These are phyloP conservation scores for Alfaro cultratus DNA, from an alignment of 2,797 vertebrate species.

Conservation along the genomic window DNA sequence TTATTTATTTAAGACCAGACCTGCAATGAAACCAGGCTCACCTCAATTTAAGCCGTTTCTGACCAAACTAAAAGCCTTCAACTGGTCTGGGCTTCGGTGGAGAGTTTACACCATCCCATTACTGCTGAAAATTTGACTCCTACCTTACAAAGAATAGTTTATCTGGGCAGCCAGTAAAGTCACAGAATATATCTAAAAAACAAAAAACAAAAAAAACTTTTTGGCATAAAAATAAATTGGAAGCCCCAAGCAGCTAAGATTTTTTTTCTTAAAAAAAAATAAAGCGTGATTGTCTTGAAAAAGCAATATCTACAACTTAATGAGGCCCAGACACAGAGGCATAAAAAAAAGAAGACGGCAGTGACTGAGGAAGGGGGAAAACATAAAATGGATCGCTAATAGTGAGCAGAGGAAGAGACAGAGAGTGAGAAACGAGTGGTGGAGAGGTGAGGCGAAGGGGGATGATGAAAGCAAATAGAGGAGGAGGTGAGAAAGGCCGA, in stretches of 20 bases:
- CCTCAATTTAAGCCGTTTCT: conserved; percentile 38
- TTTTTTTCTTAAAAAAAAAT: neutral
- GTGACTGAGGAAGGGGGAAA: conserved; percentile 29
- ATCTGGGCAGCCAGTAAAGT: conserved; percentile 9
- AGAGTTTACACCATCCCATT: conserved; percentile 15
- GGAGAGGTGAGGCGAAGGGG: conserved; percentile 45
- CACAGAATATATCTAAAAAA: conserved; percentile 2
- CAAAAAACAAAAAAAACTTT: neutral
- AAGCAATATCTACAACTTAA: conserved; percentile 36
- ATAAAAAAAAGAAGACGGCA: conserved; percentile 18
- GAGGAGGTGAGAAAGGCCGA: conserved; percentile 42
- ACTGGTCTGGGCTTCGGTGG: conserved; percentile 33
- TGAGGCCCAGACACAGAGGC: conserved; percentile 35
- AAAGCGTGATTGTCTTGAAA: conserved; percentile 1
- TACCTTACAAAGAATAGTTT: conserved; percentile 14
- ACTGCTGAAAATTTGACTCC: conserved; percentile 28
- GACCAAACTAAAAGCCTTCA: conserved; percentile 40
- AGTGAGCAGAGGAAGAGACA: conserved; percentile 33
- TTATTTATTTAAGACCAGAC: conserved; percentile 48
- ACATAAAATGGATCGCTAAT: conserved; percentile 46
- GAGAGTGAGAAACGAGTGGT: conserved; percentile 44
- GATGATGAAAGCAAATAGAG: conserved; percentile 50
- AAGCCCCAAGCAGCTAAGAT: conserved; percentile 7
- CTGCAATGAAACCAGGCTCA: conserved; percentile 15
- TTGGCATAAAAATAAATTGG: conserved; percentile 18